Base-by-base conservation (phyloP, 2,888 invertebrate genomes). In the Polyommatus icarus region DNA sequence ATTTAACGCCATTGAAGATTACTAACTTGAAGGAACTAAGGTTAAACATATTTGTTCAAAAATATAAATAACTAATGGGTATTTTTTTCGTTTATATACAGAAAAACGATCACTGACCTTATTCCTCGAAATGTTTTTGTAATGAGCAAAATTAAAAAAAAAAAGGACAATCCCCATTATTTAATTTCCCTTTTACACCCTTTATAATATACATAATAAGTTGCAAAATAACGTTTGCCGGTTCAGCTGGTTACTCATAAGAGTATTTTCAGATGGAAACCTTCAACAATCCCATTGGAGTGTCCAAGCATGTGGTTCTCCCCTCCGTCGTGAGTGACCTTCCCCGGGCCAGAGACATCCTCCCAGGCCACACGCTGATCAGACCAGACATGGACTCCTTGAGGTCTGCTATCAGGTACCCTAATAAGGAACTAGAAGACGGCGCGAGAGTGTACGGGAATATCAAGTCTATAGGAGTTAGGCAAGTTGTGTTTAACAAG, bases 321-420 rank as follows among this genome's bases (percentile, higher is more conserved):
- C 92, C 92, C 0, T 81, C 84, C 0, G 20, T 77, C 18, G 83
- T 88, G 0, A 85, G 83, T 29, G 91, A 93, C 78, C 83, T 93
- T 4, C 93, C 93, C 0, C 85, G 85, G 81, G 91, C 92, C 0
- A 93, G 92, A 46, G 82, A 92, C 0, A 88, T 93, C 0, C 80
- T 89, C 1, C 93, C 93, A 0, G 93, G 91, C 0, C 93, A 93
- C 79, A 93, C 93, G 0, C 86, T 93, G 1, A 78, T 92, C 12
- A 87, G 87, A 36, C 93, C 93, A 67, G 80, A 91, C 0, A 78
- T 93, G 0, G 90, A 90, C 4, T 92, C 92, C 91, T 82, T 93
- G 7, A 93, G 91, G 81, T 93, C 93, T 3, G 83, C 93, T 0
- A 79, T 93, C 15, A 92, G 92, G 77, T 93, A 90, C 54, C 93